Evolutionary conservation across 1,140 invertebrate genomes (phyloP).

Genomic region (Pararge aegeria): DNA sequence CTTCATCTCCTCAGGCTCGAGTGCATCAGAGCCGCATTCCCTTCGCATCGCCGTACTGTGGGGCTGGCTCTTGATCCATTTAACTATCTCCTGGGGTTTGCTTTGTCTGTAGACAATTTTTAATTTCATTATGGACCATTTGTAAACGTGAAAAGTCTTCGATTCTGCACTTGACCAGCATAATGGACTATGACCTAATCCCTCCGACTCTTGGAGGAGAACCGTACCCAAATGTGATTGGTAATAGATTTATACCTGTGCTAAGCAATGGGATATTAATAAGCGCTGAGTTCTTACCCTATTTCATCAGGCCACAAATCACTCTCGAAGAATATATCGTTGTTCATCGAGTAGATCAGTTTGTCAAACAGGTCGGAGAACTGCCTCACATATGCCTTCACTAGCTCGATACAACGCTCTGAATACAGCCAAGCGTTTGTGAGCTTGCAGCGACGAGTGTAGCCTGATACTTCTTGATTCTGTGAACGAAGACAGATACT

Average conservation of each 20-base stretch:
- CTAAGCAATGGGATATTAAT: not conserved
- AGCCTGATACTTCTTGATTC: slow-evolving; percentile 88
- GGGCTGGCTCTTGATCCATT: slow-evolving; percentile 87
- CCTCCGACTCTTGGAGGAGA: too few species aligned
- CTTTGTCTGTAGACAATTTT: slow-evolving; percentile 39
- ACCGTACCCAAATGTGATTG: too few species aligned
- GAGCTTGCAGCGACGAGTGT: slow-evolving; percentile 84
- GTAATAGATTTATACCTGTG: too few species aligned
- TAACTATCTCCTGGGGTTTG: slow-evolving; percentile 81
- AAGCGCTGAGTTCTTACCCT: slow-evolving; percentile 55
- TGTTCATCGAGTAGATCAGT: slow-evolving; percentile 68
- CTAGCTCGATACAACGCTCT: slow-evolving; percentile 85
- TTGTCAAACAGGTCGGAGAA: slow-evolving; percentile 89
- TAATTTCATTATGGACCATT: too few species aligned
- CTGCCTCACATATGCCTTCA: slow-evolving; percentile 84
- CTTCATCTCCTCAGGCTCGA: slow-evolving; percentile 86
- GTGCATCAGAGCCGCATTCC: slow-evolving; percentile 83
- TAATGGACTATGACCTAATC: too few species aligned
- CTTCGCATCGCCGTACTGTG: slow-evolving; percentile 81
- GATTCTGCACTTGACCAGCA: too few species aligned
- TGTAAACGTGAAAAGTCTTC: too few species aligned
- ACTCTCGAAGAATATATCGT: slow-evolving; percentile 83
- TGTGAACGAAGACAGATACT: slow-evolving; percentile 24
- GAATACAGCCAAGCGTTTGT: slow-evolving; percentile 91
- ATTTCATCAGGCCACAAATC: slow-evolving; percentile 83